Evolutionary conservation across 2,888 invertebrate genomes (phyloP), one percentile per base, ranked within the genome.

Genomic region (Athrips mouffetella): DNA sequence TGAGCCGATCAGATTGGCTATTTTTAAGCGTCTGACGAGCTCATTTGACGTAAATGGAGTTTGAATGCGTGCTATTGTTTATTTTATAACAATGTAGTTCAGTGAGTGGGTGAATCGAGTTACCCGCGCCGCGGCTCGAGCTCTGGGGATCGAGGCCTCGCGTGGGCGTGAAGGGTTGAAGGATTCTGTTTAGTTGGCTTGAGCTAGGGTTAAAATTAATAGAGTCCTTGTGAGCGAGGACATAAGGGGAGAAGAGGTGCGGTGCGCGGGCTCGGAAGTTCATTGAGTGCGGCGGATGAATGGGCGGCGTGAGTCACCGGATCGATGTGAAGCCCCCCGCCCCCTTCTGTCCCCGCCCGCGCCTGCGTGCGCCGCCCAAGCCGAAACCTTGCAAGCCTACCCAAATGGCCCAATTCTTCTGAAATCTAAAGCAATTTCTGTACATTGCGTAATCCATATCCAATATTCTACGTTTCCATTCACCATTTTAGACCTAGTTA

Each of bases 231-330:
- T 61, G 64, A 62, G 63, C 69, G 72, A 73, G 73, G 80, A 76
- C 77, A 73, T 70, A 63, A 60, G 71, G 67, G 74, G 65, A 67
- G 64, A 63, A 59, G 61, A 64, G 62, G 58, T 23, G 58, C 52
- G 54, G 58, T 56, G 54, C 56, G 60, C 61, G 65, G 62, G 64
- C 65, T 62, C 67, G 74, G 73, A 73, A 69, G 68, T 86, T 85
- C 87, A 88, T 88, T 88, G 80, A 88, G 83, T 62, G 82, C 78
- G 80, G 80, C 76, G 79, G 80, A 86, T 88, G 87, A 88, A 88
- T 88, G 87, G 76, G 78, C 71, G 75, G 75, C 76, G 73, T 87
- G 87, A 87, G 70, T 88, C 87, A 87, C 67, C 79, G 74, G 82
- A 85, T 86, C 86, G 83, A 86, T 85, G 52, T 59, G 49, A 56